Conservation (phyloP, 2,113 vertebrate genomes). For the Antennarius striatus region DNA sequence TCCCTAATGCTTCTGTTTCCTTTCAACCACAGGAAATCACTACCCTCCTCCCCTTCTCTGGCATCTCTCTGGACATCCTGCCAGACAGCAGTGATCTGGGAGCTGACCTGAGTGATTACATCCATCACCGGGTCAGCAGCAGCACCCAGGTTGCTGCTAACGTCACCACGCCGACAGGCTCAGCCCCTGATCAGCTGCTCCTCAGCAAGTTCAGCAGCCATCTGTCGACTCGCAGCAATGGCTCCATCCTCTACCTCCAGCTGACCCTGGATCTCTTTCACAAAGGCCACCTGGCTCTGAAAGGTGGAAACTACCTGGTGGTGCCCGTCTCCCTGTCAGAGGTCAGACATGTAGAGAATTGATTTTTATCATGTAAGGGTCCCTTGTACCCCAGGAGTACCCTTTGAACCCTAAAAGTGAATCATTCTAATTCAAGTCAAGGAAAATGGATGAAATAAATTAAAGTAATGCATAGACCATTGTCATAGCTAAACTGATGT, state of each 20-base stretch:
- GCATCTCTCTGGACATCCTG: slow-evolving; percentile 90
- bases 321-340: slow-evolving; percentile 95
- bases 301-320: slow-evolving; percentile 95
- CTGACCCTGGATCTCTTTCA: slow-evolving; percentile 96
- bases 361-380: no score
- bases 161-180: slow-evolving; percentile 91
- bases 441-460: no score
- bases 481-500: no score
- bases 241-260: slow-evolving; percentile 95
- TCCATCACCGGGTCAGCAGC: slow-evolving; percentile 89
- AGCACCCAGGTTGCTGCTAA: slow-evolving; percentile 90
- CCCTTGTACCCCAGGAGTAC: no score
- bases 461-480: no score
- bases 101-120: slow-evolving; percentile 89
- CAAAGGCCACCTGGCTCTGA: slow-evolving; percentile 90
- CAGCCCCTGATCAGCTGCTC: slow-evolving; percentile 84
- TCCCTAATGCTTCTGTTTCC: neutral
- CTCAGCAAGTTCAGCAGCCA: slow-evolving; percentile 93
- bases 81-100: slow-evolving; percentile 91
- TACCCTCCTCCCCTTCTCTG: slow-evolving; percentile 84
- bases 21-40: slow-evolving; percentile 84
- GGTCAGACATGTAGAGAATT: slow-evolving; percentile 51
- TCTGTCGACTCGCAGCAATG: slow-evolving; percentile 90
- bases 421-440: no score
- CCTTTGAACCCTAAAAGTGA: no score